Percentiles rank a stretch among this genome's conserved stretches.
phyloP scores from a whole-genome alignment of 2,888 invertebrate species.

The Yponomeuta plumbellus region DNA sequence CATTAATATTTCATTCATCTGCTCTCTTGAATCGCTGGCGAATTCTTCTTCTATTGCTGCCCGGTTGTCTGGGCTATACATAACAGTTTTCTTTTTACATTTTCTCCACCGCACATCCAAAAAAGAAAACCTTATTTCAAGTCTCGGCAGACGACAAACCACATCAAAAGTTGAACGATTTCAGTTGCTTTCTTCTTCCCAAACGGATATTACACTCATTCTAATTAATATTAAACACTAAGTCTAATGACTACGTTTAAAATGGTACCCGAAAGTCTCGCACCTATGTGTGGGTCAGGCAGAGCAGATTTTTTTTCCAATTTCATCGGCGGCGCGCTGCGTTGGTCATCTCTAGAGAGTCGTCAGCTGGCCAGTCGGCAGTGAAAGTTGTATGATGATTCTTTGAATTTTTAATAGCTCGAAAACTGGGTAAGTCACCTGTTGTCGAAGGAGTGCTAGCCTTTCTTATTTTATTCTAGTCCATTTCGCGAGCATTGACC shows the following conservation, averaged over 20 bases:
- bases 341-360: constrained; percentile 20
- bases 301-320: constrained; percentile 7
- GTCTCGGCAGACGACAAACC: not conserved
- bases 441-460: constrained; percentile 59
- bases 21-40: constrained; percentile 45
- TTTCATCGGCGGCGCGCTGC: constrained; percentile 11
- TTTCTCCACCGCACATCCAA: not conserved
- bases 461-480: constrained; percentile 66
- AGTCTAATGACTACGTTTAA: not conserved
- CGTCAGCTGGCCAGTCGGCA: constrained; percentile 40
- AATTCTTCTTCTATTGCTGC: constrained; percentile 27
- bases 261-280: constrained; percentile 7
- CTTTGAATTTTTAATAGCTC: constrained; percentile 69
- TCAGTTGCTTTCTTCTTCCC: not conserved
- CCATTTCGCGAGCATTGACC: constrained; percentile 60
- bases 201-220: not conserved
- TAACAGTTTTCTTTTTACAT: no score
- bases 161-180: not conserved
- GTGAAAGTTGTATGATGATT: constrained; percentile 72
- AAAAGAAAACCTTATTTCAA: not conserved
- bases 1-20: constrained; percentile 74
- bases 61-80: not conserved
- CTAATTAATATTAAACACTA: not conserved
- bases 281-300: constrained; percentile 13
- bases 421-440: constrained; percentile 67